Percentiles rank a stretch among this genome's conserved stretches.
Conservation (phyloP, 37 sponge, comb jelly and placozoan species). For the Cliona cf. orientalis region DNA sequence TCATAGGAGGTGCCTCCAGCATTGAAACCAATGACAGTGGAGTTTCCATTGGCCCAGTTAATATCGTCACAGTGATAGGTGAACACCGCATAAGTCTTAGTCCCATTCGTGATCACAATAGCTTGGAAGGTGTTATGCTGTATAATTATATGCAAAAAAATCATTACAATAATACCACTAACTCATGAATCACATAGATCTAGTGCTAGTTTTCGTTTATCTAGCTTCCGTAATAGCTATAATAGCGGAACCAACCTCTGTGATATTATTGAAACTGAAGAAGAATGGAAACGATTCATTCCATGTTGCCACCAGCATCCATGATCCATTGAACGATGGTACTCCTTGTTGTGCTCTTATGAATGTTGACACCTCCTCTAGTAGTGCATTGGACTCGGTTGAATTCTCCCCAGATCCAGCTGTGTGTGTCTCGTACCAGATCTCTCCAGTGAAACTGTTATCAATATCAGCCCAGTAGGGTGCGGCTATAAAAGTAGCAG, state of each 20-base stretch:
- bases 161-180: too few species aligned
- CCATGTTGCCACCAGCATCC: slow-evolving; percentile 58
- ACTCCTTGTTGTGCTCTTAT: slow-evolving; percentile 1
- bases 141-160: too few species aligned
- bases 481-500: slow-evolving; percentile 27
- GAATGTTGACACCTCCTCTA: slow-evolving; percentile 31
- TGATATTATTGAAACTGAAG: background rate
- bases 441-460: slow-evolving; percentile 29
- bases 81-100: slow-evolving; percentile 63
- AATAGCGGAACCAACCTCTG: too few species aligned
- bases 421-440: slow-evolving; percentile 43
- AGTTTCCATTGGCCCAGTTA: slow-evolving; percentile 60
- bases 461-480: slow-evolving; percentile 76
- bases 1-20: slow-evolving; percentile 33
- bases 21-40: slow-evolving; percentile 53
- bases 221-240: too few species aligned
- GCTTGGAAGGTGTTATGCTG: slow-evolving; percentile 73
- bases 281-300: slow-evolving; percentile 41
- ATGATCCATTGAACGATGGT: slow-evolving; percentile 31
- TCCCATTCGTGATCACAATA: slow-evolving; percentile 64
- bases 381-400: background rate
- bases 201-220: too few species aligned
- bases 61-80: slow-evolving; percentile 73
- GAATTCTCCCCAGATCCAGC: background rate
- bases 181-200: too few species aligned